Conservation (phyloP, 2,888 invertebrate genomes). For the Diplolepis rosae region DNA sequence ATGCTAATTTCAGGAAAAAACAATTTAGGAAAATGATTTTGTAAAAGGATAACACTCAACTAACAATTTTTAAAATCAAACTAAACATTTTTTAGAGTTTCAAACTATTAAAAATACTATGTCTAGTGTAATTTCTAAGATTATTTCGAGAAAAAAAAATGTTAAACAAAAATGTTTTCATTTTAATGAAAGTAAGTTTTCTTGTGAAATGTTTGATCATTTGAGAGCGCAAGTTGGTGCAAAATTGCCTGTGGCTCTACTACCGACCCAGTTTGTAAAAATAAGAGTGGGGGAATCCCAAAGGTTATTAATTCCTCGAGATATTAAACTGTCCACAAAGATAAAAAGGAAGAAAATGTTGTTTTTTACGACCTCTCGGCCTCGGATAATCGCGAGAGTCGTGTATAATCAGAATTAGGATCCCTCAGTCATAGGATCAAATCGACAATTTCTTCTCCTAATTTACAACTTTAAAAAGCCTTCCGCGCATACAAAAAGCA, state of each 20-base stretch:
- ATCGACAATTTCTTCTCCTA: neutral
- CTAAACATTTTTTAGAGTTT: too few species aligned
- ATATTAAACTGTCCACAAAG: neutral
- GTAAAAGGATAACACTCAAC: too few species aligned
- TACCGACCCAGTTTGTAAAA: conserved; percentile 13
- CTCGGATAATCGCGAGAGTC: neutral
- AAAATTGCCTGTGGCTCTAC: conserved; percentile 7
- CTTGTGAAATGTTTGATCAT: neutral
- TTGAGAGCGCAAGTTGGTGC: conserved; percentile 7
- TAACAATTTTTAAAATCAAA: too few species aligned
- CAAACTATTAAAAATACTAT: too few species aligned
- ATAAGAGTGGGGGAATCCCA: conserved; percentile 15
- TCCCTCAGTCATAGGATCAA: neutral
- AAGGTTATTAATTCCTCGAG: conserved; percentile 25
- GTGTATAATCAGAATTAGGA: neutral
- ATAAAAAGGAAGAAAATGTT: neutral
- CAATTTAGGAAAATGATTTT: too few species aligned
- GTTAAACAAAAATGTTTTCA: neutral
- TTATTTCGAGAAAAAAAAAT: too few species aligned
- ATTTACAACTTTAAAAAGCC: neutral
- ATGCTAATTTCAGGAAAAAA: too few species aligned
- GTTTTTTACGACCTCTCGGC: neutral
- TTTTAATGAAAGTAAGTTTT: neutral
- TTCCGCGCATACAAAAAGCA: neutral
- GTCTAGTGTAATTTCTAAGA: too few species aligned